These are phyloP conservation scores for Chloebia gouldiae DNA, from an alignment of 2,113 vertebrate species.

Conservation along the genomic window DNA sequence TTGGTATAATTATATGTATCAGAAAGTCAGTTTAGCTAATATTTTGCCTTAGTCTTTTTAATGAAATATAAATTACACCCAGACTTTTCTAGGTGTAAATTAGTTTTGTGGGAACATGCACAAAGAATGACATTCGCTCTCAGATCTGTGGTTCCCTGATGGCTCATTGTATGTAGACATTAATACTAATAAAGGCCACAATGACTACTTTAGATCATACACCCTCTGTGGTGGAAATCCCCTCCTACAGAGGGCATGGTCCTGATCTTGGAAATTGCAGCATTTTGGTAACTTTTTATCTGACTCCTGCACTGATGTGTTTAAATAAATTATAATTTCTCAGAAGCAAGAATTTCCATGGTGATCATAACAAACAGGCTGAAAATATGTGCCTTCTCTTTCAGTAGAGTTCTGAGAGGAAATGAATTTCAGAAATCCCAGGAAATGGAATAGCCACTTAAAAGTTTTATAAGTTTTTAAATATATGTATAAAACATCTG, in stretches of 20 bases:
- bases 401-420: not conserved
- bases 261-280: not conserved
- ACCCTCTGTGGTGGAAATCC: not conserved
- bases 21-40: not conserved
- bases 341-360: not conserved
- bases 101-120: not conserved
- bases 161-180: not conserved
- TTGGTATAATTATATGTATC: not conserved
- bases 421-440: not conserved
- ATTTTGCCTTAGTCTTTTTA: not conserved
- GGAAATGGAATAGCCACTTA: not conserved
- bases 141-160: not conserved
- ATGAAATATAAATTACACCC: not conserved
- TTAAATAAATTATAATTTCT: constrained; percentile 1
- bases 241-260: not conserved
- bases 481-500: not conserved
- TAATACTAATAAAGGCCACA: not conserved
- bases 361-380: not conserved
- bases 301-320: not conserved
- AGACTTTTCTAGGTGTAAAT: not conserved
- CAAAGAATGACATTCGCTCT: not conserved
- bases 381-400: not conserved
- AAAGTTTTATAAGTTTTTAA: not conserved
- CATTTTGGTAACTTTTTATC: not conserved
- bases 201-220: not conserved